Percentiles rank a stretch among this genome's conserved stretches.
phyloP scores from a whole-genome alignment of 2,113 vertebrate species.

The Nipponia nippon region DNA sequence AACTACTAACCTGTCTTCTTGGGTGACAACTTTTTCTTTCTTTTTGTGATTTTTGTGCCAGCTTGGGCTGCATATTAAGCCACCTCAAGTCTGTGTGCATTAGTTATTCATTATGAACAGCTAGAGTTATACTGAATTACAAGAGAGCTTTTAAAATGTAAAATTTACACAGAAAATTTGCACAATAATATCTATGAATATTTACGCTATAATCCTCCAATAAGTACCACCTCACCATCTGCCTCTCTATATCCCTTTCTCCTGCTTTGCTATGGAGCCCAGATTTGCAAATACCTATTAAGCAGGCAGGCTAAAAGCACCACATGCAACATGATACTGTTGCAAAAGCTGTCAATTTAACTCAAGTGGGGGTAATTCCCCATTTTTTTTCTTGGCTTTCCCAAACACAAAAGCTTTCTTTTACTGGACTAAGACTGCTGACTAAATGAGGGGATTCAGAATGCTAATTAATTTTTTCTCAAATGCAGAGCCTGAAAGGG shows the following conservation, averaged over 20 bases:
- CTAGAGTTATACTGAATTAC: not conserved
- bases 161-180: constrained; percentile 26
- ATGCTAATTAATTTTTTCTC: not conserved
- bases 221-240: constrained; percentile 17
- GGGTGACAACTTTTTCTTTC: not conserved
- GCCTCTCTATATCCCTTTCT: not conserved
- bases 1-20: not conserved
- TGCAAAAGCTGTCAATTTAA: constrained; percentile 16
- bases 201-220: constrained; percentile 13
- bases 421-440: not conserved
- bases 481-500: not conserved
- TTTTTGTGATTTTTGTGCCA: not conserved
- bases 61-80: not conserved
- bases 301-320: not conserved
- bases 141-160: constrained; percentile 6
- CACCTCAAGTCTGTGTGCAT: not conserved
- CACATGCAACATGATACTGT: not conserved
- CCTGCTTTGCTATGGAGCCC: not conserved
- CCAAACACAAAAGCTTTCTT: constrained; percentile 36
- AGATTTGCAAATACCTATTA: constrained; percentile 3
- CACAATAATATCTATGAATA: constrained; percentile 50
- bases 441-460: not conserved
- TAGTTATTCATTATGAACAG: not conserved
- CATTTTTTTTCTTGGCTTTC: constrained; percentile 11
- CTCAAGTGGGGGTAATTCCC: not conserved